Conservation (phyloP, 2,113 vertebrate genomes). For the Bufo bufo region DNA sequence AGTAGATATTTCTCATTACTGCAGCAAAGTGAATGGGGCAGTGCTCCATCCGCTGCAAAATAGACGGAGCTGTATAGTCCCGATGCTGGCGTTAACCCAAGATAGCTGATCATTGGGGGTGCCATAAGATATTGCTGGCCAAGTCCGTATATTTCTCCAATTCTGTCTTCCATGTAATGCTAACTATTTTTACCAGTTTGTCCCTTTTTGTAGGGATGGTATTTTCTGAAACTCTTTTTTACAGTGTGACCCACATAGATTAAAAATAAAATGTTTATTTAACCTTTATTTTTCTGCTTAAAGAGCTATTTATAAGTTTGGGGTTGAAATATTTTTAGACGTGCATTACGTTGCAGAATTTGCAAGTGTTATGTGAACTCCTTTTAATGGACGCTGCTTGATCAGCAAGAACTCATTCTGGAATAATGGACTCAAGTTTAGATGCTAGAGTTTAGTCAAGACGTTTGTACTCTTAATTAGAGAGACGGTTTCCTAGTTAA, state of each 20-base stretch:
- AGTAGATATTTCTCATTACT: too few species aligned
- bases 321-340: background rate
- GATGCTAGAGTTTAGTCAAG: background rate
- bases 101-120: too few species aligned
- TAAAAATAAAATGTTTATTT: background rate
- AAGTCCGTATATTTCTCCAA: too few species aligned
- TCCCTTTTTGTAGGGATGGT: background rate
- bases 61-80: too few species aligned
- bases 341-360: constrained; percentile 18
- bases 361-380: constrained; percentile 33
- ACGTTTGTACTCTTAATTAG: constrained; percentile 39
- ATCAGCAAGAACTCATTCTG: constrained; percentile 48
- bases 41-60: too few species aligned
- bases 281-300: background rate
- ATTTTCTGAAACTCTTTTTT: background rate
- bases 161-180: too few species aligned
- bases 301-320: constrained; percentile 2
- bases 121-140: too few species aligned
- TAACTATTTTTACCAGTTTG: background rate
- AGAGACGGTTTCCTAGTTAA: constrained; percentile 16
- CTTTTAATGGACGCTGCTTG: constrained; percentile 48
- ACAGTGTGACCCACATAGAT: background rate
- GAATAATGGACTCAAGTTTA: constrained; percentile 44
- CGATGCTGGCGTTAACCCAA: too few species aligned
- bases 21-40: too few species aligned